These are phyloP conservation scores for Aythya baeri DNA, from an alignment of 2,113 vertebrate species.

Conservation along the genomic window DNA sequence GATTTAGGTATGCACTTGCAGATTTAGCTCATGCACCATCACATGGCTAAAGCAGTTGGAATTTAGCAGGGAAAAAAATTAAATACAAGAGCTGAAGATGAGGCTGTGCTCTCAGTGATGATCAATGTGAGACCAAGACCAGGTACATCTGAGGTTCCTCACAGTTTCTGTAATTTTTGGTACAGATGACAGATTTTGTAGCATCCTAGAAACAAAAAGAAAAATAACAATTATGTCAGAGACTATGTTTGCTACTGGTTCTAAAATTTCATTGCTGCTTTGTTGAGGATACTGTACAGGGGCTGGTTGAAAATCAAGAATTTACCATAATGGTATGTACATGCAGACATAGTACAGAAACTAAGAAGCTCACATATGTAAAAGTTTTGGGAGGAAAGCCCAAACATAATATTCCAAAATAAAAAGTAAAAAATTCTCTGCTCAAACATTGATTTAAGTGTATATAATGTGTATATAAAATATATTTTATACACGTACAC, in stretches of 20 bases:
- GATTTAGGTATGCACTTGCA: neutral
- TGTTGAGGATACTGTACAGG: neutral
- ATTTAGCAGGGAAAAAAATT: neutral
- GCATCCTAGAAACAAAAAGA: neutral
- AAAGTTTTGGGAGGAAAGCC: neutral
- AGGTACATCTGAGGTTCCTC: neutral
- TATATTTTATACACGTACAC: no score
- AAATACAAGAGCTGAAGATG: neutral
- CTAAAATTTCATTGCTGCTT: neutral
- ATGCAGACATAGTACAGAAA: neutral
- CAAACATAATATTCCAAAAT: neutral
- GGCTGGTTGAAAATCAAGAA: neutral
- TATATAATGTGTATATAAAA: neutral
- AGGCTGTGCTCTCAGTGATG: neutral
- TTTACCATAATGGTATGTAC: neutral
- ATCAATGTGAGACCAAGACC: neutral
- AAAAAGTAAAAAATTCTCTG: neutral
- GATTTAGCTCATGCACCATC: neutral
- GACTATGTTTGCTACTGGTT: neutral
- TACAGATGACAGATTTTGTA: neutral
- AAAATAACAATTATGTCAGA: neutral
- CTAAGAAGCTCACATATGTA: neutral
- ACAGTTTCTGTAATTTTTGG: neutral
- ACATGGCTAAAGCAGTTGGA: neutral
- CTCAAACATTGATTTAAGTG: neutral